phyloP scores from a whole-genome alignment of 1,140 invertebrate genomes.

The Harpegnathos saltator region DNA sequence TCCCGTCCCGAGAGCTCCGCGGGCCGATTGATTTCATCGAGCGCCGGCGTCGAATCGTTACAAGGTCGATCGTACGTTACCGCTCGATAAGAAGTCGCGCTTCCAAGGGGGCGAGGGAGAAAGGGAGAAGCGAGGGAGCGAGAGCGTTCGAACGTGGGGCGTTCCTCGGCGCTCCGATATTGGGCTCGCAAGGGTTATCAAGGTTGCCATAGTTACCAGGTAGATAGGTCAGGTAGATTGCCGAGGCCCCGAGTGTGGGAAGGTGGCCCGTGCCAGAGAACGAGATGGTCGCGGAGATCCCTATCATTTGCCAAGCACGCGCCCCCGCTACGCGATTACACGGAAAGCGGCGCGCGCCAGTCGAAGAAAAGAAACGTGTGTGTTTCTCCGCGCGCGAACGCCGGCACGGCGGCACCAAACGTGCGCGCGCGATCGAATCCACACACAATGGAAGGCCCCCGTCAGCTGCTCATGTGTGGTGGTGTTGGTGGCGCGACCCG shows the following conservation, averaged over 20 bases:
- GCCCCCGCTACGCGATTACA: slow-evolving; percentile 65
- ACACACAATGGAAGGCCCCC: neutral
- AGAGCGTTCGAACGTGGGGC: neutral
- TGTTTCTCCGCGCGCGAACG: neutral
- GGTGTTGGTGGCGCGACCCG: neutral
- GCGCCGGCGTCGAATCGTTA: neutral
- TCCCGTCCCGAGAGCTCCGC: neutral
- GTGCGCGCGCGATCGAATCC: slow-evolving; percentile 55
- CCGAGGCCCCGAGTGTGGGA: slow-evolving; percentile 55
- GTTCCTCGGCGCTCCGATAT: slow-evolving; percentile 37
- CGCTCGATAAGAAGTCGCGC: slow-evolving; percentile 12
- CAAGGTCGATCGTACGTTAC: slow-evolving; percentile 22
- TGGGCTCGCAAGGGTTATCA: slow-evolving; percentile 64
- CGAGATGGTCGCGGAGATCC: slow-evolving; percentile 67
- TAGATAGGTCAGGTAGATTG: slow-evolving; percentile 68
- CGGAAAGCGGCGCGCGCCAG: slow-evolving; percentile 34
- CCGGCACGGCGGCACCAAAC: neutral
- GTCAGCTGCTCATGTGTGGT: slow-evolving; percentile 63
- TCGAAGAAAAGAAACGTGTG: slow-evolving; percentile 71
- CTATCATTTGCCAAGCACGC: slow-evolving; percentile 72
- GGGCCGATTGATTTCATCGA: neutral
- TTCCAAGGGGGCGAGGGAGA: too few relatives aligned
- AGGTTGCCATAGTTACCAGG: slow-evolving; percentile 67
- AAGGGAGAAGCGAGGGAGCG: neutral
- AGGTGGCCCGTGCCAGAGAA: slow-evolving; percentile 69